Conservation (phyloP, 2,888 invertebrate species). For the Habroteleia sp. region DNA sequence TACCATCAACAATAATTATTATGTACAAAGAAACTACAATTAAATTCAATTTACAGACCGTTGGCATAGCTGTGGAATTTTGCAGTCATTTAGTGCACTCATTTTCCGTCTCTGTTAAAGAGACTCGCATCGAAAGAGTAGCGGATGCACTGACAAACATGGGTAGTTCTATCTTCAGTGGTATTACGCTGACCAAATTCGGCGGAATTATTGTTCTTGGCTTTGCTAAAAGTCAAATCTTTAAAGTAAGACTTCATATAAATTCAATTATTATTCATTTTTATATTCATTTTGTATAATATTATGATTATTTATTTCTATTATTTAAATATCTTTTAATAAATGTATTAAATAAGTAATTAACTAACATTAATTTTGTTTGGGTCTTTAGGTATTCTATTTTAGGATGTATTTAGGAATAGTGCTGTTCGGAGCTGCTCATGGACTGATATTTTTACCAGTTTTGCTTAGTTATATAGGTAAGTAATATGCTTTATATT, state of each 20-base stretch:
- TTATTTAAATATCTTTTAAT: too few relatives aligned
- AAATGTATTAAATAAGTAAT: too few relatives aligned
- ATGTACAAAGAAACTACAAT: background rate
- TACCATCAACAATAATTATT: too few relatives aligned
- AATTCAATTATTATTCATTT: too few relatives aligned
- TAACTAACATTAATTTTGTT: too few relatives aligned
- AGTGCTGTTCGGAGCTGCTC: slow-evolving; percentile 97
- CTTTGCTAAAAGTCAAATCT: slow-evolving; percentile 98
- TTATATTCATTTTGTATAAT: too few relatives aligned
- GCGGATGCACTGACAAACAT: slow-evolving; percentile 92
- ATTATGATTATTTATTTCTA: too few relatives aligned
- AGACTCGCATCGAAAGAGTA: slow-evolving; percentile 88
- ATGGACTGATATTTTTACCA: slow-evolving; percentile 98
- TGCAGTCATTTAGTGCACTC: slow-evolving; percentile 98
- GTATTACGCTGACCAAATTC: slow-evolving; percentile 98
- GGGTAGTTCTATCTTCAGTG: slow-evolving; percentile 96
- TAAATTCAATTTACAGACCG: slow-evolving; percentile 84
- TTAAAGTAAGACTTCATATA: slow-evolving; percentile 84
- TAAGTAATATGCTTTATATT: slow-evolving; percentile 83
- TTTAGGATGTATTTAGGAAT: slow-evolving; percentile 99
- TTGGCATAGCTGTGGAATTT: slow-evolving; percentile 99
- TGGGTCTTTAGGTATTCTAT: slow-evolving; percentile 91
- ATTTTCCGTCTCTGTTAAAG: slow-evolving; percentile 90
- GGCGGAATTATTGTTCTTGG: slow-evolving; percentile 98
- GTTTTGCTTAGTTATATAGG: slow-evolving; percentile 98